Evolutionary conservation across 2,888 invertebrate species (phyloP).

Genomic region (Odontothrips loti): DNA sequence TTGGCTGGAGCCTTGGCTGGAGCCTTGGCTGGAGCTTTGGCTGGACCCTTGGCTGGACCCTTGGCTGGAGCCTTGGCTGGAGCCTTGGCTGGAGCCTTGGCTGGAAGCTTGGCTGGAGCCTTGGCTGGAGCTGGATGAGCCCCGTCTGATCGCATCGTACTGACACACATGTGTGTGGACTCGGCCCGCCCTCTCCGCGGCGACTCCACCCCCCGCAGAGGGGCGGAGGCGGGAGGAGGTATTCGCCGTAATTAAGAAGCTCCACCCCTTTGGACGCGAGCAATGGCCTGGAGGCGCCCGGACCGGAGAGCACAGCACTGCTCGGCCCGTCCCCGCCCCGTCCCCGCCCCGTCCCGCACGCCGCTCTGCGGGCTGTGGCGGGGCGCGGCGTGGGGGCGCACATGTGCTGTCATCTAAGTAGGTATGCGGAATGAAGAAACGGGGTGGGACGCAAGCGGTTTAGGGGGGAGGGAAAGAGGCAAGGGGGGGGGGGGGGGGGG

Average conservation of each 20-base stretch:
- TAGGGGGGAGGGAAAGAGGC: not conserved
- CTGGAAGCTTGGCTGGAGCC: no score
- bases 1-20: no score
- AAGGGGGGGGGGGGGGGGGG: not conserved
- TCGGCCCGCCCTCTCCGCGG: not conserved
- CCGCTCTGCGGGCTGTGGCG: not conserved
- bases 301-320: not conserved
- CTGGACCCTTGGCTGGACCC: no score
- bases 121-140: no score
- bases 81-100: no score
- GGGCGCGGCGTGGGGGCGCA: not conserved
- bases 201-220: not conserved
- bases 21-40: no score
- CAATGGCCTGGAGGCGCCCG: not conserved
- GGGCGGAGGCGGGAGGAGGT: not conserved
- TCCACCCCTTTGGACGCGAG: not conserved
- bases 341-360: not conserved
- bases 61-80: no score
- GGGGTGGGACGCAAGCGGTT: constrained; percentile 23
- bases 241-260: constrained; percentile 17
- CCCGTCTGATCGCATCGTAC: no score
- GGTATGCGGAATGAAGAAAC: constrained; percentile 17
- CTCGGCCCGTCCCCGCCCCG: not conserved
- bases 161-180: no score
- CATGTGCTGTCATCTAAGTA: constrained; percentile 24